Evolutionary conservation across 2,888 invertebrate species (phyloP).

Genomic region (Thera obeliscata): DNA sequence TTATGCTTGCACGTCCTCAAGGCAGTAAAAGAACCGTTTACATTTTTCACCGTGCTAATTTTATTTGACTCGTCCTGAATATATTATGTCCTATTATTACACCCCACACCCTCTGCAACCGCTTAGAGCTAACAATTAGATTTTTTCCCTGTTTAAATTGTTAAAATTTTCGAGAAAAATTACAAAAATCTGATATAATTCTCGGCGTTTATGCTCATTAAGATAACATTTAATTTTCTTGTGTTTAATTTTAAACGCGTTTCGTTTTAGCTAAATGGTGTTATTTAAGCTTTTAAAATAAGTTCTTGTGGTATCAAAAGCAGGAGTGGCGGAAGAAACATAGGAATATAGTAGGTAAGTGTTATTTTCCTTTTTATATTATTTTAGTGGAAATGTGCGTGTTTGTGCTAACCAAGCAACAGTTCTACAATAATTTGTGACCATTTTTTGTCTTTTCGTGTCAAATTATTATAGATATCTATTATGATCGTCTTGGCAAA

Average conservation of each 20-base stretch:
- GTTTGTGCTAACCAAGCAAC: too few relatives aligned
- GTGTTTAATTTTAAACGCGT: slow-evolving; percentile 53
- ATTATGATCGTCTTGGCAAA: too few relatives aligned
- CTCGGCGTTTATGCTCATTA: slow-evolving; percentile 72
- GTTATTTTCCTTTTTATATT: too few relatives aligned
- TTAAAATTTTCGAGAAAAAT: slow-evolving; percentile 73
- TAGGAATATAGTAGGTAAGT: too few relatives aligned
- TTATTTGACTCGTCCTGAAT: slow-evolving; percentile 83
- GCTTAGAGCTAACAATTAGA: slow-evolving; percentile 78
- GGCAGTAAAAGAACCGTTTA: slow-evolving; percentile 79
- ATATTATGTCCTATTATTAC: slow-evolving; percentile 83
- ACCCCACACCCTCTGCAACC: slow-evolving; percentile 64
- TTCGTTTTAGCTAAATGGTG: slow-evolving; percentile 44
- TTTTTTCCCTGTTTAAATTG: slow-evolving; percentile 71
- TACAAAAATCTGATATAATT: slow-evolving; percentile 74
- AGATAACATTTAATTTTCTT: slow-evolving; percentile 63
- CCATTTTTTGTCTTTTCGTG: too few relatives aligned
- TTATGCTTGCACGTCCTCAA: slow-evolving; percentile 78
- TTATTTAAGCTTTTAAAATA: slow-evolving; percentile 25
- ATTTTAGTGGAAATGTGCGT: too few relatives aligned
- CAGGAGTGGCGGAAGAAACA: too few relatives aligned
- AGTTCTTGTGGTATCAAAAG: too few relatives aligned
- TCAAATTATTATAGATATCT: too few relatives aligned
- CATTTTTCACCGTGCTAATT: slow-evolving; percentile 84
- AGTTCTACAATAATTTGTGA: too few relatives aligned